phyloP scores from a whole-genome alignment of 64 coral and sea anemone genomes.

The Exaiptasia diaphana region DNA sequence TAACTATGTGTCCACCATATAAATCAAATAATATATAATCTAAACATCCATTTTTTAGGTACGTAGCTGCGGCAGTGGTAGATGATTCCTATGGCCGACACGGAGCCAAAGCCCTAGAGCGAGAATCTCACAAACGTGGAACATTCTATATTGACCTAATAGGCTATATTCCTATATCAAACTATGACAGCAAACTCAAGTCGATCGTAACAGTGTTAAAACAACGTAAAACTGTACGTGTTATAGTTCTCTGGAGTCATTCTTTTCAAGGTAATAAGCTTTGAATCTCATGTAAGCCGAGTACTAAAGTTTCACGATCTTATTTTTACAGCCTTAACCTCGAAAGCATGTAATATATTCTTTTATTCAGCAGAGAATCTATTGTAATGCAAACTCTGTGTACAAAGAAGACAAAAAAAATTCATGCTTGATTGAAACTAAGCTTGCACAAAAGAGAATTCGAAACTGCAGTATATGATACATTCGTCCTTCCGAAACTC shows the following conservation, averaged over 20 bases:
- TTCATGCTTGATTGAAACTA: no score
- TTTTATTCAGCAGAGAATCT: no score
- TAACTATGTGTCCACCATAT: no score
- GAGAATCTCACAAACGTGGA: not conserved
- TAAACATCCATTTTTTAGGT: no score
- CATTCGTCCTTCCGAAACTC: no score
- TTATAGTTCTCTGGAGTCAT: not conserved
- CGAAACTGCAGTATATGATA: no score
- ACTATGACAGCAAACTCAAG: not conserved
- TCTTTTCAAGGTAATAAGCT: not conserved
- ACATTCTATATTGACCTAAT: not conserved
- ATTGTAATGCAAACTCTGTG: no score
- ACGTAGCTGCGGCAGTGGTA: not conserved
- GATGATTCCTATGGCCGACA: slow-evolving; percentile 41
- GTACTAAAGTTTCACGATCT: not conserved
- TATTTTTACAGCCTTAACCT: no score
- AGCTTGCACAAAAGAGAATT: no score
- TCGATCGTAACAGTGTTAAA: slow-evolving; percentile 2
- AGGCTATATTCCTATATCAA: not conserved
- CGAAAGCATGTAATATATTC: no score
- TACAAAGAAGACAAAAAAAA: no score
- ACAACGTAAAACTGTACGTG: not conserved
- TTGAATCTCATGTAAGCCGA: not conserved
- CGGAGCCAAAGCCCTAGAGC: not conserved
- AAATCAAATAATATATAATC: no score